Evolutionary conservation across 1,140 invertebrate species (phyloP).

Genomic region (Leptopilina boulardi): DNA sequence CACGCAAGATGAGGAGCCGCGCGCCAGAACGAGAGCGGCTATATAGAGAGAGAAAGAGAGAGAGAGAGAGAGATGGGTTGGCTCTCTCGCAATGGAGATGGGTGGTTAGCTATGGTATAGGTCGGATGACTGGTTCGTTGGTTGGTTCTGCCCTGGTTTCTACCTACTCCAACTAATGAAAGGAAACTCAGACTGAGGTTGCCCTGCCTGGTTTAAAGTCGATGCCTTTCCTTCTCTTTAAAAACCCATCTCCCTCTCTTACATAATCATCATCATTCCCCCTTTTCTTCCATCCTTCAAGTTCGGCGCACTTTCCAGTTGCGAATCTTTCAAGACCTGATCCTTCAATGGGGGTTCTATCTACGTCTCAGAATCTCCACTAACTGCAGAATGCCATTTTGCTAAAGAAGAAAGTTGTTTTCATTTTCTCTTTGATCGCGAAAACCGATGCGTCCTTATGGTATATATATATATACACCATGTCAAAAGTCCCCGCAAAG

Average conservation of each 20-base stretch:
- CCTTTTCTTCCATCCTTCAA: constrained; percentile 34
- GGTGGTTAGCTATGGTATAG: constrained; percentile 69
- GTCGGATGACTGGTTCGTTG: constrained; percentile 65
- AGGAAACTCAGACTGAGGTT: constrained; percentile 72
- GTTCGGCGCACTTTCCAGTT: constrained; percentile 39
- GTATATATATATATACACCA: too few relatives aligned
- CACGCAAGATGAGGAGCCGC: constrained; percentile 71
- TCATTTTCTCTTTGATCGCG: constrained; percentile 36
- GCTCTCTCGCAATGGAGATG: constrained; percentile 59
- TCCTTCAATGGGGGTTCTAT: constrained; percentile 49
- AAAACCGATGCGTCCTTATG: constrained; percentile 11
- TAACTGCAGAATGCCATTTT: neutral
- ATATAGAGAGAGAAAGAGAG: constrained; percentile 70
- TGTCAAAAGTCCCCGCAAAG: constrained; percentile 18
- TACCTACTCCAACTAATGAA: constrained; percentile 76
- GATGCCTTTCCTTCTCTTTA: constrained; percentile 62
- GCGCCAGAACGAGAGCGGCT: constrained; percentile 66
- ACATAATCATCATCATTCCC: constrained; percentile 25
- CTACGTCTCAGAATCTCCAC: constrained; percentile 42
- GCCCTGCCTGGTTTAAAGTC: constrained; percentile 71
- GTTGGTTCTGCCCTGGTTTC: constrained; percentile 67
- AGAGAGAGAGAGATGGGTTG: constrained; percentile 61
- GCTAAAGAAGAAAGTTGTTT: constrained; percentile 57
- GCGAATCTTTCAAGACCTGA: constrained; percentile 48
- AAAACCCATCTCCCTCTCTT: constrained; percentile 35